A percentile compares a stretch with the other conserved stretches of the same genome.
These are phyloP conservation scores for Dryobates pubescens DNA, from an alignment of 2,797 vertebrate species.

Conservation along the genomic window DNA sequence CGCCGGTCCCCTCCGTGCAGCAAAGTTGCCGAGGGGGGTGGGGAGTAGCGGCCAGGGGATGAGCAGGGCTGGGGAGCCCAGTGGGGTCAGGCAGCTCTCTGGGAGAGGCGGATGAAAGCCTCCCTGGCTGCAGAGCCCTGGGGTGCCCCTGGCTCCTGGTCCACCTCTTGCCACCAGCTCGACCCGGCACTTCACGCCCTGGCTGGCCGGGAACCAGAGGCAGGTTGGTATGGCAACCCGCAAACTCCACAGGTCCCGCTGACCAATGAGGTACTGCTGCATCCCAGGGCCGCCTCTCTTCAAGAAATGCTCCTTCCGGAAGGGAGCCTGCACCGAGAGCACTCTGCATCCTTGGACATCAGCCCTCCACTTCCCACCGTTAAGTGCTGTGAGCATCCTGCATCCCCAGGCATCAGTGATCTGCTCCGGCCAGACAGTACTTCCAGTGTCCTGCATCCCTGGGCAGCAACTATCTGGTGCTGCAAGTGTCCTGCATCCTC, in stretches of 20 bases:
- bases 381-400: not conserved
- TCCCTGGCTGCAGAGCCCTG: not conserved
- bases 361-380: not conserved
- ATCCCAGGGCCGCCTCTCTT: conserved; percentile 50
- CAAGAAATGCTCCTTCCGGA: conserved; percentile 47
- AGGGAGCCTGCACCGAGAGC: not conserved
- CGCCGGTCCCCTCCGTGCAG: not conserved
- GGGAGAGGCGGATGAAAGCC: not conserved
- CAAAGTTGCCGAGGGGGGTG: conserved; percentile 29
- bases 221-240: conserved; percentile 84
- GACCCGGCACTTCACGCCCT: conserved; percentile 63
- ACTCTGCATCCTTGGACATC: not conserved
- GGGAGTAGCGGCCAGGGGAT: not conserved
- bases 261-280: conserved; percentile 71
- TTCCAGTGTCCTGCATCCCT: not conserved
- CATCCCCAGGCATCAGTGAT: not conserved
- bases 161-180: conserved; percentile 66
- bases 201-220: conserved; percentile 79
- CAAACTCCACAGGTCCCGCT: conserved; percentile 83
- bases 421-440: not conserved
- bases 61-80: not conserved
- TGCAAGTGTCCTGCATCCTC: not conserved
- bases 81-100: not conserved
- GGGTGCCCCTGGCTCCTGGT: conserved; percentile 64
- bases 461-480: not conserved